phyloP scores from a whole-genome alignment of 2,797 vertebrate genomes.

The Hyperoplus immaculatus region DNA sequence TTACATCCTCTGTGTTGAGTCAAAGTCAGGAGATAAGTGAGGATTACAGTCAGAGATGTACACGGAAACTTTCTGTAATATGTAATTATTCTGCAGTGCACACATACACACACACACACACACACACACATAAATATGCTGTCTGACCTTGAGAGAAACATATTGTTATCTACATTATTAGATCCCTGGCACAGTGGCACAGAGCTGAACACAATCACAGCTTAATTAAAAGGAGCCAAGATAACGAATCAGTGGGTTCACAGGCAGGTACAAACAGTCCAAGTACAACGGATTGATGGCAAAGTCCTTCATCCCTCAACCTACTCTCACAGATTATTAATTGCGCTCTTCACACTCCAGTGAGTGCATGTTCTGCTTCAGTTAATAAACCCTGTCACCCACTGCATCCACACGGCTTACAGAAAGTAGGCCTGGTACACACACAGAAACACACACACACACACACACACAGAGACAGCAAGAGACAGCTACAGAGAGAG shows the following conservation, averaged over 20 bases:
- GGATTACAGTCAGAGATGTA: slow-evolving; percentile 60
- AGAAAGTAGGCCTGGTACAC: neutral
- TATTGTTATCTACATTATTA: slow-evolving; percentile 34
- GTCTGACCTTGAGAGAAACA: slow-evolving; percentile 60
- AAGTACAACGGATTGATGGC: slow-evolving; percentile 27
- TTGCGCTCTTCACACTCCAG: slow-evolving; percentile 40
- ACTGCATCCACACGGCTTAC: slow-evolving; percentile 28
- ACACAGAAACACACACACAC: neutral
- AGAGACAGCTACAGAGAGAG: slow-evolving; percentile 16
- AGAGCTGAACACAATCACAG: slow-evolving; percentile 38
- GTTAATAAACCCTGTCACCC: slow-evolving; percentile 29
- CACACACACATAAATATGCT: neutral
- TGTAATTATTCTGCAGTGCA: slow-evolving; percentile 33
- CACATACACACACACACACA: slow-evolving; percentile 11
- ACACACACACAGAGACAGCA: slow-evolving; percentile 1
- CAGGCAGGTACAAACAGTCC: slow-evolving; percentile 37
- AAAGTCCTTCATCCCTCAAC: slow-evolving; percentile 39
- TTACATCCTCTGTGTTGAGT: slow-evolving; percentile 45
- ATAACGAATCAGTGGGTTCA: slow-evolving; percentile 51
- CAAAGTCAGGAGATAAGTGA: slow-evolving; percentile 53
- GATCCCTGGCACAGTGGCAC: slow-evolving; percentile 24
- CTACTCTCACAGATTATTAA: slow-evolving; percentile 38
- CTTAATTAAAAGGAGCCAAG: slow-evolving; percentile 60
- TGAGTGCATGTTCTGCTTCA: slow-evolving; percentile 27
- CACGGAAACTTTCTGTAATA: slow-evolving; percentile 30